These are phyloP conservation scores for Dolichotis patagonum DNA, from an alignment of 2,113 vertebrate genomes.

Conservation along the genomic window DNA sequence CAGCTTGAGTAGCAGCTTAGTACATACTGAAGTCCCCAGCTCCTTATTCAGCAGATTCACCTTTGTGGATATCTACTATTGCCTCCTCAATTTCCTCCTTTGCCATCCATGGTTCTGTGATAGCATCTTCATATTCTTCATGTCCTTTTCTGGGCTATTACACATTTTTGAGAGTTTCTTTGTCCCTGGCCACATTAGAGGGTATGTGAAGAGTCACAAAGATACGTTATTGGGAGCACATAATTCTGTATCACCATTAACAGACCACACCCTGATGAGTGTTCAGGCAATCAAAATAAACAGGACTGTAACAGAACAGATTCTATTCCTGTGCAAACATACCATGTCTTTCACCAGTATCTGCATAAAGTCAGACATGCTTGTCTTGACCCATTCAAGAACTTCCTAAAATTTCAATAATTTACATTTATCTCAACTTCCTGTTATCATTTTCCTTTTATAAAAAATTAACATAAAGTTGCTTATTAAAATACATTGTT, in stretches of 20 bases:
- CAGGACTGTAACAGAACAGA: background rate
- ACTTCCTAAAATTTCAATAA: background rate
- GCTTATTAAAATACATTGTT: background rate
- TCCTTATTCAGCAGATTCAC: conserved; percentile 89
- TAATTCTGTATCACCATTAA: background rate
- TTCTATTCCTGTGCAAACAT: background rate
- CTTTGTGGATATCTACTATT: conserved; percentile 83
- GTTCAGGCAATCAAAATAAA: background rate
- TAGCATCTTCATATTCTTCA: conserved; percentile 85
- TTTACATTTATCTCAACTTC: background rate
- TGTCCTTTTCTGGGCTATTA: conserved; percentile 89
- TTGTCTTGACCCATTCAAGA: background rate
- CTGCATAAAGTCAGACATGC: background rate
- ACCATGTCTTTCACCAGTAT: too few relatives aligned
- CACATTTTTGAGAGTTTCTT: conserved; percentile 94
- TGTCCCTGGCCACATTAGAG: conserved; percentile 80
- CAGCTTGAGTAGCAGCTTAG: conserved; percentile 92
- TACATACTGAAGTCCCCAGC: conserved; percentile 94
- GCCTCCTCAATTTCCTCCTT: conserved; percentile 81
- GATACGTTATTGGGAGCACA: background rate
- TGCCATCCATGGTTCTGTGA: conserved; percentile 50
- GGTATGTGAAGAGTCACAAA: background rate
- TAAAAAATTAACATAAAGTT: background rate
- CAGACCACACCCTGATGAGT: background rate
- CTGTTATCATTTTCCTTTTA: background rate